phyloP scores from a whole-genome alignment of 2,888 invertebrate genomes.

The Podabrus alpinus region DNA sequence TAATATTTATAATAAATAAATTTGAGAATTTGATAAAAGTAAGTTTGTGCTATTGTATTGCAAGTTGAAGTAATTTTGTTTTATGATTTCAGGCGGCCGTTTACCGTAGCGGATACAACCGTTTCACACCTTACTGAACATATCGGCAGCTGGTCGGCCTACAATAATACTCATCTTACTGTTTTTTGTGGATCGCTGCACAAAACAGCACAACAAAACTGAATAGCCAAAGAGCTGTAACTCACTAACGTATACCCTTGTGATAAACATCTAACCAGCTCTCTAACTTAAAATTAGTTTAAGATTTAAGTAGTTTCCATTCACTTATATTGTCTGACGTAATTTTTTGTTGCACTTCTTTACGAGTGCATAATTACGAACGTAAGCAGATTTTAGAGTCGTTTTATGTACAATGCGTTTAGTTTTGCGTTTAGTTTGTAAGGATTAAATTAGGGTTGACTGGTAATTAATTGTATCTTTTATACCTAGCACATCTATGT shows the following conservation, averaged over 20 bases:
- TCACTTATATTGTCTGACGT: conserved; percentile 38
- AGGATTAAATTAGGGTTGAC: conserved; percentile 26
- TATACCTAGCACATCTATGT: conserved; percentile 20
- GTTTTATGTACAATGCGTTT: not conserved
- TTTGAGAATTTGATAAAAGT: too few species aligned
- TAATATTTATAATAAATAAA: too few species aligned
- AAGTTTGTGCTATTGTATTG: not conserved
- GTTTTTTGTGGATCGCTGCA: conserved; percentile 51
- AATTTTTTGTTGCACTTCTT: not conserved
- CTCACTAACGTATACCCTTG: conserved; percentile 55
- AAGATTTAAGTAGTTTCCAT: conserved; percentile 44
- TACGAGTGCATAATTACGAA: not conserved
- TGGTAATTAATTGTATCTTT: conserved; percentile 20
- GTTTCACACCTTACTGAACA: conserved; percentile 89
- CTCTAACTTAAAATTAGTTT: conserved; percentile 46
- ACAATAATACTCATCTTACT: conserved; percentile 43
- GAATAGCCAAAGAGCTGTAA: conserved; percentile 55
- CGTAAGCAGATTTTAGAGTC: not conserved
- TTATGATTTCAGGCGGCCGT: conserved; percentile 77
- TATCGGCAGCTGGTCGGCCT: conserved; percentile 54
- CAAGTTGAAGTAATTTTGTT: conserved; percentile 1
- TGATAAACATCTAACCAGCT: conserved; percentile 56
- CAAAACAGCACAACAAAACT: conserved; percentile 48
- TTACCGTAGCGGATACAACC: conserved; percentile 92
- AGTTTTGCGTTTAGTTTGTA: conserved; percentile 24